Evolutionary conservation across 2,888 invertebrate genomes (phyloP), one percentile per base, ranked within the genome.

Genomic region (Lissonota sp.): DNA sequence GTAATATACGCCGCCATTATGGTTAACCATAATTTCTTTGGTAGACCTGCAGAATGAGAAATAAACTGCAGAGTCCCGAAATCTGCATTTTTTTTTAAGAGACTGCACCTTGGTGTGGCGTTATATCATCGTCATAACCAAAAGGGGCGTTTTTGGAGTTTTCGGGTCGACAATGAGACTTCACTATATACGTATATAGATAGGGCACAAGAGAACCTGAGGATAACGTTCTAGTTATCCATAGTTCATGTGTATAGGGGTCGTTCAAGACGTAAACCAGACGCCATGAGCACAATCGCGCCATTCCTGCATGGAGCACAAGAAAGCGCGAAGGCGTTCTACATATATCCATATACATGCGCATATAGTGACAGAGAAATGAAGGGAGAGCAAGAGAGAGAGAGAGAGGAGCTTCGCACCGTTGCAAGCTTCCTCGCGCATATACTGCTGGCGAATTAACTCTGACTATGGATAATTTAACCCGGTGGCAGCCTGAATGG

Each of bases 391-490:
- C 3, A 7, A 4, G 5, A 64, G 44, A 64, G 63, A 55, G 37
- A 63, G 44, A 44, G 44, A 37, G 12, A 44, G 55, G 6, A 64
- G 26, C 10, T 55, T 57, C 53, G 51, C 57, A 74, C 14, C 67
- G 73, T 55, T 70, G 57, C 44, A 64, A 26, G 70, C 64, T 66
- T 66, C 58, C 55, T 60, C 53, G 58, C 66, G 70, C 66, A 74
- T 55, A 62, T 55, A 62, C 74, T 71, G 74, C 70, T 71, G 62
- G 70, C 74, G 55, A 62, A 60, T 77, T 70, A 71, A 74, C 71
- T 71, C 71, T 46, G 85, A 86, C 88, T 86, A 87, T 86, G 88
- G 90, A 88, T 89, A 89, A 91, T 90, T 90, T 89, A 90, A 88
- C 86, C 87, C 87, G 84, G 83, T 84, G 84, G 84, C 77, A 84